A percentile compares a stretch with the other conserved stretches of the same genome.
Conservation (phyloP, 2,888 invertebrate genomes). For the Mesorhabditis spiculigera region DNA sequence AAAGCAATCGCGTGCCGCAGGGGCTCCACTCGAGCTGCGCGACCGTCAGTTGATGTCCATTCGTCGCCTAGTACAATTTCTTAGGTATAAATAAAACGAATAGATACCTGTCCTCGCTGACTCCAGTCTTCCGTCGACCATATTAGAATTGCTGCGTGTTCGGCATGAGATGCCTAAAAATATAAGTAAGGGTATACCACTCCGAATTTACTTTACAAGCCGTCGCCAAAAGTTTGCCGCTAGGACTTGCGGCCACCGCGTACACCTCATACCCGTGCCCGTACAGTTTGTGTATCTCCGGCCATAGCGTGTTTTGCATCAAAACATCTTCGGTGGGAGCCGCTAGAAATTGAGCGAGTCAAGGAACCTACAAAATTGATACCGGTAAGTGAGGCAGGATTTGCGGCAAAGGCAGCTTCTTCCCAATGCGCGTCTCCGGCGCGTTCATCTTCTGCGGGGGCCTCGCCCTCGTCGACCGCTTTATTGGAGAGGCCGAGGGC, state of each 20-base stretch:
- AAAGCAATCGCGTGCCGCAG: slow-evolving; percentile 73
- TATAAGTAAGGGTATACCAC: not conserved
- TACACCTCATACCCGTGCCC: slow-evolving; percentile 94
- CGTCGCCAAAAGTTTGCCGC: slow-evolving; percentile 61
- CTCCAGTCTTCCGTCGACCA: slow-evolving; percentile 74
- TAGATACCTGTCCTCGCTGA: slow-evolving; percentile 67
- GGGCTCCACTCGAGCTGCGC: slow-evolving; percentile 88
- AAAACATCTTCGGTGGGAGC: slow-evolving; percentile 83
- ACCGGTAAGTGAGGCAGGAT: slow-evolving; percentile 26
- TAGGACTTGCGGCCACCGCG: slow-evolving; percentile 74
- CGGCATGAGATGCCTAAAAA: slow-evolving; percentile 60
- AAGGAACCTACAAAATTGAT: not conserved
- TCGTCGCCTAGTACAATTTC: not conserved
- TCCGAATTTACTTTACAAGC: not conserved
- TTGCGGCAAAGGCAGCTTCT: slow-evolving; percentile 37
- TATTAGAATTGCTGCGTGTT: slow-evolving; percentile 81
- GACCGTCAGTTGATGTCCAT: slow-evolving; percentile 70
- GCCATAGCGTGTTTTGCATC: slow-evolving; percentile 90
- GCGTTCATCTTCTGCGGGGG: slow-evolving; percentile 17
- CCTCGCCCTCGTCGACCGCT: slow-evolving; percentile 67
- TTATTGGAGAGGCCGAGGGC: slow-evolving; percentile 93
- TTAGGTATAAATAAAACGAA: not conserved
- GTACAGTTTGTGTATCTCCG: slow-evolving; percentile 85
- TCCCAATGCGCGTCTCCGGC: slow-evolving; percentile 33
- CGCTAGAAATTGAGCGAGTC: not conserved